A percentile compares a stretch with the other conserved stretches of the same genome.
Evolutionary conservation across 2,113 vertebrate species (phyloP).

Genomic region (Syngnathus scovelli): DNA sequence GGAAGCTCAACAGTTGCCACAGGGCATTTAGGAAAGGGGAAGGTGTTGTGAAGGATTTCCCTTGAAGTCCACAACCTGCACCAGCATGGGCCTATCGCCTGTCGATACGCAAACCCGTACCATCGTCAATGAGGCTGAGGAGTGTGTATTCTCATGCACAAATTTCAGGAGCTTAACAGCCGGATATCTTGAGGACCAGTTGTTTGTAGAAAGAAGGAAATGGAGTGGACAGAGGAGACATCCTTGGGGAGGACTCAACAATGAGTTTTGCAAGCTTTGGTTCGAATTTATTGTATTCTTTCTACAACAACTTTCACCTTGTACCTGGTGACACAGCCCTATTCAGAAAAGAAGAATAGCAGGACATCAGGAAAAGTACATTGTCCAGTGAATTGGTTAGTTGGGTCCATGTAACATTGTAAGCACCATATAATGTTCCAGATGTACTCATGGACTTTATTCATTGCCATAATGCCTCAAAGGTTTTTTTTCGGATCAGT

Average conservation of each 20-base stretch:
- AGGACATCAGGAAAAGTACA: background rate
- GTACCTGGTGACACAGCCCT: too few species aligned
- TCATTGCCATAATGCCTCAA: background rate
- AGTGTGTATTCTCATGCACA: background rate
- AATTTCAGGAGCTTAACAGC: background rate
- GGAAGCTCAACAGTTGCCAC: background rate
- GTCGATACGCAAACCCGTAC: background rate
- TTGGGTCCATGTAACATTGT: background rate
- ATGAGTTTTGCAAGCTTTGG: background rate
- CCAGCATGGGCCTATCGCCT: too few species aligned
- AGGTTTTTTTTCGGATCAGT: background rate
- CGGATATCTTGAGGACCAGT: background rate
- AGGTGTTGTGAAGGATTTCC: background rate
- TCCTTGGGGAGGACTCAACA: background rate
- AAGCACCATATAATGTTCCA: background rate
- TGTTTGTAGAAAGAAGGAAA: background rate
- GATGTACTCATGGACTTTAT: too few species aligned
- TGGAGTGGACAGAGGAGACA: background rate
- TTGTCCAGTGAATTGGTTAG: constrained; percentile 1
- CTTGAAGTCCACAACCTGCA: background rate
- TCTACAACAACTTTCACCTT: too few species aligned
- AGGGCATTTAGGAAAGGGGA: background rate
- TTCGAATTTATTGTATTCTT: too few species aligned
- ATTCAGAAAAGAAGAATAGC: background rate
- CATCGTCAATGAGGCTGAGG: background rate